A percentile compares a stretch with the other conserved stretches of the same genome.
These are phyloP conservation scores for Sebastolobus alascanus DNA, from an alignment of 2,797 vertebrate species.

Conservation along the genomic window DNA sequence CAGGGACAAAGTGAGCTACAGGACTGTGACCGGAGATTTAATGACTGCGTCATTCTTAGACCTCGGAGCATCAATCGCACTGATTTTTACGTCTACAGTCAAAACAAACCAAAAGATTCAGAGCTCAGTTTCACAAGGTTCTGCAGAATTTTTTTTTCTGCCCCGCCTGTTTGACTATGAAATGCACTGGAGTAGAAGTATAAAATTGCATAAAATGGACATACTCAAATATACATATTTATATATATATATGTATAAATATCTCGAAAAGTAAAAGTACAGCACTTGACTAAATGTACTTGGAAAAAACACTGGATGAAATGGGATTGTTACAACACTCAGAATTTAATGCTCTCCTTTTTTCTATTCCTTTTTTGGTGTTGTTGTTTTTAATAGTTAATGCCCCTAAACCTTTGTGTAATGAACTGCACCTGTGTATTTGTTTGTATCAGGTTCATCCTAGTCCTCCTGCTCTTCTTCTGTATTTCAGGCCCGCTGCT, in stretches of 20 bases:
- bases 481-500: neutral
- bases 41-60: slow-evolving; percentile 42
- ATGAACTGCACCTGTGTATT: neutral
- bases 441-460: neutral
- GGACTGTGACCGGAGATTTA: slow-evolving; percentile 29
- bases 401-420: neutral
- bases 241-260: too few species aligned
- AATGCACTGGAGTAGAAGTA: neutral
- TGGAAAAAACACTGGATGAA: neutral
- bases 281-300: neutral
- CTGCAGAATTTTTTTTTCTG: too few species aligned
- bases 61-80: neutral
- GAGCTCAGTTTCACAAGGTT: neutral
- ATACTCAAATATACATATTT: too few species aligned
- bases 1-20: neutral
- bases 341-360: neutral
- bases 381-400: neutral
- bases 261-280: too few species aligned
- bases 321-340: neutral
- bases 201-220: too few species aligned
- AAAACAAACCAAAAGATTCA: neutral
- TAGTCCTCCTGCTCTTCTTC: neutral
- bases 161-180: neutral
- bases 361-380: too few species aligned
- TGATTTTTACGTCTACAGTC: neutral